Conservation (phyloP, 53 echinoderm and acorn worm species). For the Echinometra lucunter region DNA sequence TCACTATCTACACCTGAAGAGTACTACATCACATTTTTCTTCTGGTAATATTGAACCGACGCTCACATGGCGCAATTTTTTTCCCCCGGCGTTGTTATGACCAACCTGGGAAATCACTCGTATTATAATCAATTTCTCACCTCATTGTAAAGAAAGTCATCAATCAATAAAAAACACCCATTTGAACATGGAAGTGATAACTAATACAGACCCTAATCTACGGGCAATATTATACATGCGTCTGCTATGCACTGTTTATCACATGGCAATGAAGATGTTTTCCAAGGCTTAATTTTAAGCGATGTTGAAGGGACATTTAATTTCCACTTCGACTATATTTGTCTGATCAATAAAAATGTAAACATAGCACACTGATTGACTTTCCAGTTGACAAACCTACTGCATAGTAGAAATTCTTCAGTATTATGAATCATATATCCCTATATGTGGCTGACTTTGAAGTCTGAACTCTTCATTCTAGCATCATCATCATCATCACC, state of each 20-base stretch:
- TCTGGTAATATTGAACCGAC: too few species aligned
- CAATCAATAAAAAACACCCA: conserved; percentile 10
- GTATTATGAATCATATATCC: too few species aligned
- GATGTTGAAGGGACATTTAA: too few species aligned
- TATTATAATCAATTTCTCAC: not conserved
- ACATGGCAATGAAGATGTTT: not conserved
- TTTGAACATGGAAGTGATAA: not conserved
- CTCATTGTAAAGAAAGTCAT: not conserved
- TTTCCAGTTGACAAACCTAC: not conserved
- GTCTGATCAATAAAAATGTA: too few species aligned
- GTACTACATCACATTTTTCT: too few species aligned
- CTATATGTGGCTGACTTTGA: too few species aligned
- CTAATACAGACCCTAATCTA: not conserved
- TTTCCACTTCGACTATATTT: too few species aligned
- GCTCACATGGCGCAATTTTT: not conserved
- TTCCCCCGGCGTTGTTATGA: not conserved
- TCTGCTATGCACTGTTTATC: not conserved
- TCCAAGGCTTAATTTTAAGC: too few species aligned
- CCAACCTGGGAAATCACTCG: not conserved
- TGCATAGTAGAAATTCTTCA: too few species aligned
- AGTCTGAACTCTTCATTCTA: not conserved
- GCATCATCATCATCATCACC: not conserved
- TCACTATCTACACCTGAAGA: too few species aligned
- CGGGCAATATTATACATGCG: not conserved
- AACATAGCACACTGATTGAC: too few species aligned